Evolutionary conservation across 2,888 invertebrate species (phyloP), one percentile per base, ranked within the genome.

Genomic region (Cistogaster globosa): DNA sequence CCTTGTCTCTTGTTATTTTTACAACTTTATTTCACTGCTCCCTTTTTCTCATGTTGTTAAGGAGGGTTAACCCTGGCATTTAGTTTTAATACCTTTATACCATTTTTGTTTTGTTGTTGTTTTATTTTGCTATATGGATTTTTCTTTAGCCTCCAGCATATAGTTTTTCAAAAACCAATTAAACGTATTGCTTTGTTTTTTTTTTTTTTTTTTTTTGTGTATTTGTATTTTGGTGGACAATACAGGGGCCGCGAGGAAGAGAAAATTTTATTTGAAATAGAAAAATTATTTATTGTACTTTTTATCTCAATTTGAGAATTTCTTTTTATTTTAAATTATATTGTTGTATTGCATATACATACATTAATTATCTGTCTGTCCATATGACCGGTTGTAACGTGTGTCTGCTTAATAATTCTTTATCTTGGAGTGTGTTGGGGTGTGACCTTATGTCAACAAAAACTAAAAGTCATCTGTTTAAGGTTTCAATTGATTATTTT

Each of bases 41-140:
- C 36, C 55, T 65, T 74, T 53, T 76, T 6, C 0, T 5, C 32
- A 12, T 55, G n/a, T 69, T 57, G 20, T 36, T 63, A 26, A 51
- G 32, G 48, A 74, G 78, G 78, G 63, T 82, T 85, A 82, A 79
- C 85, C 82, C 75, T 82, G 58, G 82, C 78, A 82, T 82, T 85
- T 79, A 82, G 67, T 82, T 82, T 78, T 85, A 82, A 85, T 82
- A 62, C 78, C 22, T 75, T 77, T 58, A 77, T 72, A 18, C 11
- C 11, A 32, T 26, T 8, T 60, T 77, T 42, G 20, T 68, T 65
- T 60, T n/a, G n/a, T n/a, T n/a, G n/a, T n/a, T n/a, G n/a, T n/a
- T n/a, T n/a, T 1, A 38, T 55, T 60, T 75, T 60, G 45, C n/a
- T 18, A 16, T 53, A 36, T 38, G 57, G 48, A 71, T 67, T 72